Percentiles rank a stretch among this genome's conserved stretches.
Conservation (phyloP, 2,797 vertebrate genomes). For the Cyclopterus lumpus region DNA sequence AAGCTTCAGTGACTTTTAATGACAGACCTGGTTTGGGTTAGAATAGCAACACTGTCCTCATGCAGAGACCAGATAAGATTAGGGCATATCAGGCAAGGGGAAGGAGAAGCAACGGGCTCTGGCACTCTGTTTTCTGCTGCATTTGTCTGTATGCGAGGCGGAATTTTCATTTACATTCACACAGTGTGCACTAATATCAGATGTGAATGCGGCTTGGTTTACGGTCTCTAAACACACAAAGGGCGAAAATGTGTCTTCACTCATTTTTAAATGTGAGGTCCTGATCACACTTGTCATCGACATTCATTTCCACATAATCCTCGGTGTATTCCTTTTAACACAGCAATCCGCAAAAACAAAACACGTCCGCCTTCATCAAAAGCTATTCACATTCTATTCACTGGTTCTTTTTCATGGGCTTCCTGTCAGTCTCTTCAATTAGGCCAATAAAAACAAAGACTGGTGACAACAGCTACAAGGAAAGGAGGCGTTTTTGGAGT, state of each 20-base stretch:
- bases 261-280: constrained; percentile 12
- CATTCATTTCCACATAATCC: constrained; percentile 33
- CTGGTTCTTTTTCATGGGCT: constrained; percentile 40
- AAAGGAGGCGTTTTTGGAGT: constrained; percentile 70
- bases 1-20: constrained; percentile 90
- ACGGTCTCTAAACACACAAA: constrained; percentile 18
- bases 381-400: constrained; percentile 40
- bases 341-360: constrained; percentile 55
- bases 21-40: constrained; percentile 88
- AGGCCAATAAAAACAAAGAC: constrained; percentile 70
- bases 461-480: constrained; percentile 49
- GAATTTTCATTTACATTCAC: not conserved
- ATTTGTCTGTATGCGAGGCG: not conserved
- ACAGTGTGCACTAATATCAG: not conserved
- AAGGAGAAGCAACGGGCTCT: constrained; percentile 22
- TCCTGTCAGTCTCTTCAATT: constrained; percentile 60
- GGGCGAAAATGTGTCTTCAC: constrained; percentile 12
- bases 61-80: constrained; percentile 82
- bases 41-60: constrained; percentile 83
- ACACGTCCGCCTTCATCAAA: constrained; percentile 57
- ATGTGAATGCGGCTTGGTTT: not conserved
- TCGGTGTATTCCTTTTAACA: constrained; percentile 38
- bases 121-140: constrained; percentile 6
- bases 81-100: constrained; percentile 59
- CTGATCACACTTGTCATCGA: constrained; percentile 37